Percentiles rank a stretch among this genome's conserved stretches.
Conservation (phyloP, 2,113 vertebrate species). For the Ameiurus melas region DNA sequence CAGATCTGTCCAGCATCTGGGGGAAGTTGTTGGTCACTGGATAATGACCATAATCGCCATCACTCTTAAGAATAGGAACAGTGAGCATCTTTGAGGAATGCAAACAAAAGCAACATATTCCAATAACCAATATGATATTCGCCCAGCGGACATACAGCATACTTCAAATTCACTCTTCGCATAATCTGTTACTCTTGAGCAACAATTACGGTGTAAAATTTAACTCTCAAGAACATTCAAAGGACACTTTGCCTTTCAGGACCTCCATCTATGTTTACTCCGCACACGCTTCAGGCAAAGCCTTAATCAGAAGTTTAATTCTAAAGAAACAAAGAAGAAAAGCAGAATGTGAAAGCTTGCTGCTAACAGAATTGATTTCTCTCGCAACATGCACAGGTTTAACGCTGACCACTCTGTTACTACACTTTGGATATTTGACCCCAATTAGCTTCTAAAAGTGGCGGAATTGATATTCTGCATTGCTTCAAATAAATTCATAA, state of each 20-base stretch:
- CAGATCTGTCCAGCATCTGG: background rate
- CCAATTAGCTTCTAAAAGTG: slow-evolving; percentile 58
- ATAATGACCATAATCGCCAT: background rate
- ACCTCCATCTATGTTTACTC: slow-evolving; percentile 23
- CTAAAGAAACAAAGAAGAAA: slow-evolving; percentile 36
- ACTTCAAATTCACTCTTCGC: background rate
- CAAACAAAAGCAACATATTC: background rate
- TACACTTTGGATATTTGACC: slow-evolving; percentile 47
- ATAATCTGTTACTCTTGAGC: slow-evolving; percentile 31
- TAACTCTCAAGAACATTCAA: slow-evolving; percentile 10
- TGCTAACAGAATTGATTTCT: slow-evolving; percentile 39
- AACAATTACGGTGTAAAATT: slow-evolving; percentile 31
- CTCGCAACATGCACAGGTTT: background rate
- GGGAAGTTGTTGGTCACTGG: background rate
- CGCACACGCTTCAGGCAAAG: slow-evolving; percentile 29
- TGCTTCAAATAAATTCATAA: slow-evolving; percentile 53
- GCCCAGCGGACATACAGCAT: background rate
- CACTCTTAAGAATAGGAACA: background rate
- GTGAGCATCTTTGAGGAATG: background rate
- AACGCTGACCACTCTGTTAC: slow-evolving; percentile 46
- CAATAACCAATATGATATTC: background rate
- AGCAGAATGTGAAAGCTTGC: slow-evolving; percentile 10
- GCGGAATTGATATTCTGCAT: slow-evolving; percentile 53
- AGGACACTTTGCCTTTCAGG: slow-evolving; percentile 7
- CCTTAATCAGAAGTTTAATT: slow-evolving; percentile 44